Conservation (phyloP, 2,888 invertebrate genomes). For the Lasioglossum oenotherae region DNA sequence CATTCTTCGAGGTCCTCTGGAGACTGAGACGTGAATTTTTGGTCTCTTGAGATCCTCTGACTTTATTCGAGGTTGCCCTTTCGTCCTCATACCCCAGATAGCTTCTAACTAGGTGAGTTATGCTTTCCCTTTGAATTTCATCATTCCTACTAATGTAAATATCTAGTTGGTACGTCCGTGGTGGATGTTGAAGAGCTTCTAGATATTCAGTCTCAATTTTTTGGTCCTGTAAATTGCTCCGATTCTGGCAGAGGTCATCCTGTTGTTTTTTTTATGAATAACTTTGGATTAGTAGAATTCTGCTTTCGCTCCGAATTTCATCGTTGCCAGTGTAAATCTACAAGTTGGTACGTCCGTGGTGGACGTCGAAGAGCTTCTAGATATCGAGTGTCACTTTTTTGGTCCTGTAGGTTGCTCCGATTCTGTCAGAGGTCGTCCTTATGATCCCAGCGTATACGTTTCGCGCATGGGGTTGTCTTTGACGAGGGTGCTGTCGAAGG, state of each 20-base stretch:
- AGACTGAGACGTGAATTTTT: neutral
- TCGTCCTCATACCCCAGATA: neutral
- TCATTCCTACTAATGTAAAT: neutral
- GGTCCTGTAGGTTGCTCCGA: neutral
- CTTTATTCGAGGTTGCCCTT: neutral
- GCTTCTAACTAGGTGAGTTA: neutral
- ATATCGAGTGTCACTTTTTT: neutral
- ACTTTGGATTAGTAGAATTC: neutral
- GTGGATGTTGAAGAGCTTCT: neutral
- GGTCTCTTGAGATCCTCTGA: neutral
- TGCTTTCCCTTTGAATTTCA: neutral
- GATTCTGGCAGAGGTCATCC: too few species aligned
- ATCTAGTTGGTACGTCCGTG: neutral
- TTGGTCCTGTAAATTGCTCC: neutral
- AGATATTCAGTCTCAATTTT: neutral
- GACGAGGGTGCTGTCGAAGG: neutral
- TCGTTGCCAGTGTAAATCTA: neutral
- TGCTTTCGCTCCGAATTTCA: neutral
- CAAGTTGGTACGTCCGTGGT: neutral
- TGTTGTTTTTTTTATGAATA: neutral
- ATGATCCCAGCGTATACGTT: neutral
- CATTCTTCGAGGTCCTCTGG: neutral
- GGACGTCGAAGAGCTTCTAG: neutral
- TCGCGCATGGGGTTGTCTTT: neutral
- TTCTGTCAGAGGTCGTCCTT: slow-evolving; percentile 1